Evolutionary conservation across 2,888 invertebrate species (phyloP).

Genomic region (Margaritifera margaritifera): DNA sequence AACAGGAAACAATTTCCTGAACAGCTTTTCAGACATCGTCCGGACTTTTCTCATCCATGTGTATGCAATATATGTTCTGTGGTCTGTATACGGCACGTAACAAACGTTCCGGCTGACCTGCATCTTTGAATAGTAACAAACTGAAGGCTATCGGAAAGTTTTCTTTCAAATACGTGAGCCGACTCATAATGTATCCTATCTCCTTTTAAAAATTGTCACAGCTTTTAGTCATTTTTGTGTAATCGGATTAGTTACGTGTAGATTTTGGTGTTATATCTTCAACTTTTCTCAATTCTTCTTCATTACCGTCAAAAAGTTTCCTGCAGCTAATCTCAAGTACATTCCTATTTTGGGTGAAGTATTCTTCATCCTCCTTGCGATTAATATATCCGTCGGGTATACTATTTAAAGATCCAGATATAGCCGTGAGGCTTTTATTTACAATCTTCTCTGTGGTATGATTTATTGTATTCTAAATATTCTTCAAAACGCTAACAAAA

Average conservation of each 20-base stretch:
- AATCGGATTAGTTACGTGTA: constrained; percentile 14
- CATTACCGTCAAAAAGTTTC: constrained; percentile 39
- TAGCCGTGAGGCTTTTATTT: too few species aligned
- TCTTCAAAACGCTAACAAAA: too few species aligned
- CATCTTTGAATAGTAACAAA: constrained; percentile 58
- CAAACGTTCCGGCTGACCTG: constrained; percentile 62
- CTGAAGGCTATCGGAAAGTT: constrained; percentile 63
- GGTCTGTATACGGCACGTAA: constrained; percentile 66
- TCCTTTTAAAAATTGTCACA: constrained; percentile 36
- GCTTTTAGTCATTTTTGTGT: constrained; percentile 20
- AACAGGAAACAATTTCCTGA: constrained; percentile 51
- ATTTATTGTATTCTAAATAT: too few species aligned
- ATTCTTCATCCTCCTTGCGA: constrained; percentile 1
- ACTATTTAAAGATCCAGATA: too few species aligned
- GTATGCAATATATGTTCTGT: constrained; percentile 68
- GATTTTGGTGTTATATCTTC: constrained; percentile 9
- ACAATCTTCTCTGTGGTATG: too few species aligned
- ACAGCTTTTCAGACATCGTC: constrained; percentile 44
- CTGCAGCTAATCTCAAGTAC: constrained; percentile 38
- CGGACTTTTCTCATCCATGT: constrained; percentile 61
- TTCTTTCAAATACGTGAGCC: constrained; percentile 49
- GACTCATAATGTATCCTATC: constrained; percentile 37
- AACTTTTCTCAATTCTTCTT: constrained; percentile 38
- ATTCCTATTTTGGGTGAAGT: constrained; percentile 6
- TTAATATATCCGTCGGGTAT: too few species aligned